These are phyloP conservation scores for Clivina fossor DNA, from an alignment of 2,888 invertebrate genomes.

Conservation along the genomic window DNA sequence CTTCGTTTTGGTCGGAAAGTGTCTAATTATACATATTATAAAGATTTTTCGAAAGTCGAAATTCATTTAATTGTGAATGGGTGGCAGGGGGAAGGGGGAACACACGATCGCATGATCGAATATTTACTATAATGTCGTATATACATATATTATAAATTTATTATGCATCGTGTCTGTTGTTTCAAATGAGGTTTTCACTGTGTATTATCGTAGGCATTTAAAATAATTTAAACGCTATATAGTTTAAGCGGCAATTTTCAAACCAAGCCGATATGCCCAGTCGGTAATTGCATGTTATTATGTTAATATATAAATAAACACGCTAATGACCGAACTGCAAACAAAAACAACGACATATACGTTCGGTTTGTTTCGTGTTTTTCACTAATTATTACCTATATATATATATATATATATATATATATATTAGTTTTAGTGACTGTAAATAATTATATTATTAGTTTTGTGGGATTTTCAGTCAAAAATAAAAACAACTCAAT, in stretches of 20 bases:
- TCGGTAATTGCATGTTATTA: constrained; percentile 32
- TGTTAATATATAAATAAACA: constrained; percentile 34
- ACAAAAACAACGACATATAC: constrained; percentile 24
- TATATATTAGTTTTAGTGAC: no score
- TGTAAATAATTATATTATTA: no score
- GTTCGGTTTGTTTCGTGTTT: constrained; percentile 14
- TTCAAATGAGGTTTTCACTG: constrained; percentile 26
- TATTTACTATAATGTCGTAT: no score
- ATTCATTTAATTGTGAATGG: constrained; percentile 25
- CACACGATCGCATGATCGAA: no score
- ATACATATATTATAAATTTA: no score
- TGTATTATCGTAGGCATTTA: constrained; percentile 27
- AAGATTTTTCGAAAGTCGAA: constrained; percentile 29
- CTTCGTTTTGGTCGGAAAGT: constrained; percentile 15
- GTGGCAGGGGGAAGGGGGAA: no score
- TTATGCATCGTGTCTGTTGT: no score
- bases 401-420: background rate
- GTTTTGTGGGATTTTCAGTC: no score
- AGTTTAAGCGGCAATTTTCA: constrained; percentile 30
- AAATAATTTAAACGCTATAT: constrained; percentile 33
- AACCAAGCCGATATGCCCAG: no score
- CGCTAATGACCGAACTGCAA: constrained; percentile 23
- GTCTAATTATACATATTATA: constrained; percentile 19
- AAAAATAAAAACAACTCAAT: no score
- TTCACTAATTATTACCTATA: no score